Evolutionary conservation across 2,113 vertebrate genomes (phyloP).

Genomic region (Pachypanchax playfairii): DNA sequence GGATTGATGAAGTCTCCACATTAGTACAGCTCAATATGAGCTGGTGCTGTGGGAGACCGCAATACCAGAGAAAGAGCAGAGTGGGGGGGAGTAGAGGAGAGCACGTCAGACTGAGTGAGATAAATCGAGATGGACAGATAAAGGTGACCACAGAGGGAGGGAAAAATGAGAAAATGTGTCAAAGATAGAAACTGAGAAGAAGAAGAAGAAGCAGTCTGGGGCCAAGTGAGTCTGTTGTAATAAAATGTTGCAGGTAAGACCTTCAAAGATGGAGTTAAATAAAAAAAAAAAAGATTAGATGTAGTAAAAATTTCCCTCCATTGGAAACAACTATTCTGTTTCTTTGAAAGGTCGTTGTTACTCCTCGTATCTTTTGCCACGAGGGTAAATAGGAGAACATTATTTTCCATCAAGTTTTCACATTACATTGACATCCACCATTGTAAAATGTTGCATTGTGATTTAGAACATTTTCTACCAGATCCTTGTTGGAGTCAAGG

Average conservation of each 20-base stretch:
- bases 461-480: conserved; percentile 4
- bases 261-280: conserved; percentile 8
- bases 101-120: conserved; percentile 56
- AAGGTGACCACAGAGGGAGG: conserved; percentile 51
- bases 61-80: conserved; percentile 19
- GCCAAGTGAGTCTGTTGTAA: conserved; percentile 40
- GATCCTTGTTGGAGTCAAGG: not conserved
- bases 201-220: not conserved
- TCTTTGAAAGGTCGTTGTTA: not conserved
- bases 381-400: not conserved
- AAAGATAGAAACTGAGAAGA: conserved; percentile 24
- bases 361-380: not conserved
- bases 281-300: conserved; percentile 11
- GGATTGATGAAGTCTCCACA: conserved; percentile 50
- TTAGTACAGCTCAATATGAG: conserved; percentile 60
- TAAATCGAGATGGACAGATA: conserved; percentile 57
- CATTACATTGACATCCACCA: not conserved
- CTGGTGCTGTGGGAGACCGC: conserved; percentile 55
- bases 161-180: conserved; percentile 49
- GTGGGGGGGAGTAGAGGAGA: conserved; percentile 26
- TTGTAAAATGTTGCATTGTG: not conserved
- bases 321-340: not conserved
- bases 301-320: conserved; percentile 11
- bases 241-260: not conserved
- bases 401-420: not conserved